Conservation (phyloP, 2,888 invertebrate species). For the Emmelina monodactyla region DNA sequence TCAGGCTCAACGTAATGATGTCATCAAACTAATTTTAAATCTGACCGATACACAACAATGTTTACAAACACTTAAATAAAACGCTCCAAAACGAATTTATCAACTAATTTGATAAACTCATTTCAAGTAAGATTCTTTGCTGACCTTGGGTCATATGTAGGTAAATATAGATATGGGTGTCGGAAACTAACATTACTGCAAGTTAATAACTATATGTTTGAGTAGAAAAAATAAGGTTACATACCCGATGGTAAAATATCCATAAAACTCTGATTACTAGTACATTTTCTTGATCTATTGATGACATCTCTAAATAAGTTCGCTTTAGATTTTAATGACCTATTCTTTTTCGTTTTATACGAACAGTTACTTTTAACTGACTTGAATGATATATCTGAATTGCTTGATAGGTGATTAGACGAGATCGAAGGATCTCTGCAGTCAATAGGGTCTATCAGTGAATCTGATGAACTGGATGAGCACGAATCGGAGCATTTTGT, state of each 20-base stretch:
- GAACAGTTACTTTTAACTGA: slow-evolving; percentile 45
- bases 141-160: too few relatives aligned
- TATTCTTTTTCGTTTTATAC: slow-evolving; percentile 42
- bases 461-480: slow-evolving; percentile 32
- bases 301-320: slow-evolving; percentile 40
- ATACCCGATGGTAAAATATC: slow-evolving; percentile 9
- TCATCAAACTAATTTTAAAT: slow-evolving; percentile 21
- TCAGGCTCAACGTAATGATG: too few relatives aligned
- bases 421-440: slow-evolving; percentile 24
- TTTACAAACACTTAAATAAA: too few relatives aligned
- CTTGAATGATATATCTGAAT: slow-evolving; percentile 47
- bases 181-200: too few relatives aligned
- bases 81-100: too few relatives aligned
- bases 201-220: too few relatives aligned
- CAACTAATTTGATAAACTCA: too few relatives aligned
- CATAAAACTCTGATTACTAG: background rate
- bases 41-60: too few relatives aligned
- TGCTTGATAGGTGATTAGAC: slow-evolving; percentile 31
- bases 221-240: too few relatives aligned
- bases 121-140: too few relatives aligned
- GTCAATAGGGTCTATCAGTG: slow-evolving; percentile 13
- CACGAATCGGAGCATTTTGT: slow-evolving; percentile 34
- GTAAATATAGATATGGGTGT: too few relatives aligned
- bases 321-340: slow-evolving; percentile 37
- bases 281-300: slow-evolving; percentile 25